Base-by-base conservation (phyloP, 2,797 vertebrate species). In the Numenius phaeopus region DNA sequence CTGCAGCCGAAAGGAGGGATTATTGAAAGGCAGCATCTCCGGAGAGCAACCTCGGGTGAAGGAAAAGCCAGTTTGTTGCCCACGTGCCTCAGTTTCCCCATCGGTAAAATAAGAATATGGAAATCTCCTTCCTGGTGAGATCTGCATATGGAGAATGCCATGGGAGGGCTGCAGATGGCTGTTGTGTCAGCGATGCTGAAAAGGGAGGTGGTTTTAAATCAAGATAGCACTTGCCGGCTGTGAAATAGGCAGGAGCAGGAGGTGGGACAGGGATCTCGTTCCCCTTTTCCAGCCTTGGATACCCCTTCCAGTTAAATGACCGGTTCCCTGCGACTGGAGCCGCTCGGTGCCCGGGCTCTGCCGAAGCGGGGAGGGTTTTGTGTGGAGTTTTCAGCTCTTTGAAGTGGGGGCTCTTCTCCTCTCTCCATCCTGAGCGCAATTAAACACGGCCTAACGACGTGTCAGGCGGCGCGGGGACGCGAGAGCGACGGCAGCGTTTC, bases 211-310 rank as follows among this genome's bases (percentile, higher is more conserved):
- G 7, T 7, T 78, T 86, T 57, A 23, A 67, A 79, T 22, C 16
- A 4, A 29, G 34, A 3, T 0, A 7, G 10, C 0, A 0, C 54
- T 39, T 2, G 4, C 37, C 73, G 0, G 3, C 44, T 15, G 44
- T 5, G 46, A n/a, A 5, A 11, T 2, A 2, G 11, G 26, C 15
- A 4, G 2, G 20, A 55, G 34, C 34, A 0, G 1, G 0, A 49
- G 37, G 32, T 14, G 2, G 47, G 40, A 26, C 0, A 4, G 4
- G 61, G 61, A 10, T 32, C 29, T 30, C 1, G 2, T 26, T 75
- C 4, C 2, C 61, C 47, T 86, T 66, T 40, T 17, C 47, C 78
- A 75, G 39, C 46, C 3, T 1, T 0, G 30, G 61, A 12, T 34
- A 8, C 32, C 59, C 27, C 22, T 0, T 21, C 7, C 7, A 9